Percentiles rank a stretch among this genome's conserved stretches.
phyloP scores from a whole-genome alignment of 2,888 invertebrate species.

The Pachymerium ferrugineum region DNA sequence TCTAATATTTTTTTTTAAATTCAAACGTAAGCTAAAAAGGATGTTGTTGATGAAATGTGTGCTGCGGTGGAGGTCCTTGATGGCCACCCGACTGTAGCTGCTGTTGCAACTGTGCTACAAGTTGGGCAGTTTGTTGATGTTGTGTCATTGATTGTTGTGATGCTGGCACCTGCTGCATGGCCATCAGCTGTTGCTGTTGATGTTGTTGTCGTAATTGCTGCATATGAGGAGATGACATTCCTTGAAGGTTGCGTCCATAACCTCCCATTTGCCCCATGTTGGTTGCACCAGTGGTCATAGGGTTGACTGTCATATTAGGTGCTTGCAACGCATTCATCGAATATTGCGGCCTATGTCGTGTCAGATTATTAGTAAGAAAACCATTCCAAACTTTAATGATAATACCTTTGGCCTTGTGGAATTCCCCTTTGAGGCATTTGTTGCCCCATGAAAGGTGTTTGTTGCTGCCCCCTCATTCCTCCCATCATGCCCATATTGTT shows the following conservation, averaged over 20 bases:
- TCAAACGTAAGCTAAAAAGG: conserved; percentile 4
- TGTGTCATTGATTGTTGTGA: conserved; percentile 51
- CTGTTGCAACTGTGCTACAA: conserved; percentile 39
- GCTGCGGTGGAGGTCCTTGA: conserved; percentile 39
- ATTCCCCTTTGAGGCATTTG: conserved; percentile 36
- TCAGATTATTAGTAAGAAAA: too few relatives aligned
- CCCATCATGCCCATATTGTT: conserved; percentile 35
- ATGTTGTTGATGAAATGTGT: conserved; percentile 52
- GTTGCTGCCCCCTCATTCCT: conserved; percentile 36
- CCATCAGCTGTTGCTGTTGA: conserved; percentile 41
- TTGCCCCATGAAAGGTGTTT: conserved; percentile 33
- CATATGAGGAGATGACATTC: conserved; percentile 55
- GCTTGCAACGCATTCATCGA: conserved; percentile 38
- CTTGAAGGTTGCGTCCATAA: conserved; percentile 40
- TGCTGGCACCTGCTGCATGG: conserved; percentile 39
- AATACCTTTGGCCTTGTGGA: conserved; percentile 34
- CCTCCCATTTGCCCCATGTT: conserved; percentile 37
- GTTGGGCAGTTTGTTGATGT: conserved; percentile 45
- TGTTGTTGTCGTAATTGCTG: conserved; percentile 52
- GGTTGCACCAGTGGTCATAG: conserved; percentile 38
- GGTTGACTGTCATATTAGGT: conserved; percentile 37
- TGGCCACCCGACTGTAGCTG: conserved; percentile 35
- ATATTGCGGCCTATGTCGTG: conserved; percentile 36
- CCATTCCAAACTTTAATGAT: background rate
- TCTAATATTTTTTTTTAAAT: too few relatives aligned